These are phyloP conservation scores for Anabas testudineus DNA, from an alignment of 2,797 vertebrate species.

Conservation along the genomic window DNA sequence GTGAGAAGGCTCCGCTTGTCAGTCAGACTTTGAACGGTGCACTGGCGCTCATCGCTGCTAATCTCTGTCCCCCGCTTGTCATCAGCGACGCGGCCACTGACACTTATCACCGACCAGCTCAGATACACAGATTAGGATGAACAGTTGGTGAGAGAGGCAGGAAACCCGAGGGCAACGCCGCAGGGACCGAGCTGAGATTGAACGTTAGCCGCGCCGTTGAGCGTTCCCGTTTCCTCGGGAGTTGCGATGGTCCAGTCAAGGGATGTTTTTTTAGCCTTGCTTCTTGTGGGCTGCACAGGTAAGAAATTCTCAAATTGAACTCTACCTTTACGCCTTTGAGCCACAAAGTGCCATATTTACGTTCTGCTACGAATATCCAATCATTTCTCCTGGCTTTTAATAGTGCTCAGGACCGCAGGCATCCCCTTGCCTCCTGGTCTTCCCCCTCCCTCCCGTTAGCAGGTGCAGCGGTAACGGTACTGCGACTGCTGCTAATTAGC, in stretches of 20 bases:
- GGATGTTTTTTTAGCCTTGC: slow-evolving; percentile 76
- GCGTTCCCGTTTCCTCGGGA: slow-evolving; percentile 67
- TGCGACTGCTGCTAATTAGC: slow-evolving; percentile 74
- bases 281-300: slow-evolving; percentile 82
- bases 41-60: slow-evolving; percentile 79
- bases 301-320: slow-evolving; percentile 36
- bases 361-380: neutral
- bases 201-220: slow-evolving; percentile 61
- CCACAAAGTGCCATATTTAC: neutral
- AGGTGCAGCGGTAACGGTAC: slow-evolving; percentile 65
- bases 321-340: neutral
- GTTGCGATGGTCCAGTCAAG: slow-evolving; percentile 80
- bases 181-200: slow-evolving; percentile 54
- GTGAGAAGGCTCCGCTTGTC: slow-evolving; percentile 80
- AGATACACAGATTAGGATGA: slow-evolving; percentile 66
- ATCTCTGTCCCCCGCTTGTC: slow-evolving; percentile 64
- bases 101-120: slow-evolving; percentile 51
- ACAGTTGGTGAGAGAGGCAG: slow-evolving; percentile 39
- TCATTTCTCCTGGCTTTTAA: slow-evolving; percentile 5
- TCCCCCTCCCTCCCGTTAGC: slow-evolving; percentile 51
- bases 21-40: slow-evolving; percentile 84
- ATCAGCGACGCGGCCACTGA: slow-evolving; percentile 47
- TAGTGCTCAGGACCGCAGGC: slow-evolving; percentile 55
- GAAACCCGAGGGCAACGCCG: slow-evolving; percentile 38
- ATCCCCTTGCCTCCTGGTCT: slow-evolving; percentile 36